phyloP scores from a whole-genome alignment of 1,140 invertebrate genomes.

The Micrasema longulum region DNA sequence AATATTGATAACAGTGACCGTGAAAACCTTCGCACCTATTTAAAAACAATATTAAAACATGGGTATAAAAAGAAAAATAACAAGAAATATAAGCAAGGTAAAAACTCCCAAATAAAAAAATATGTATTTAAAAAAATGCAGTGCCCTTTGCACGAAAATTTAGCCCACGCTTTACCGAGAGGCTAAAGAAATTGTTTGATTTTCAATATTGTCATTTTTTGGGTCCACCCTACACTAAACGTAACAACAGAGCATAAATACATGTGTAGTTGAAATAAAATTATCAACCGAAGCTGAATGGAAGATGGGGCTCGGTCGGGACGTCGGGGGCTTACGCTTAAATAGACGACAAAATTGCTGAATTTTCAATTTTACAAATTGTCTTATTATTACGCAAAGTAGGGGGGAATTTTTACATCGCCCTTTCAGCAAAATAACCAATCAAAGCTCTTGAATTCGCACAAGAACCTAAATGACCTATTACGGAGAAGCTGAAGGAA shows the following conservation, averaged over 20 bases:
- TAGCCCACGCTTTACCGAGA: too few species aligned
- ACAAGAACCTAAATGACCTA: too few species aligned
- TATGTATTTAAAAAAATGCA: too few species aligned
- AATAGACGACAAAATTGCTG: constrained; percentile 53
- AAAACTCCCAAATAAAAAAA: not conserved
- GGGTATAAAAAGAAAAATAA: too few species aligned
- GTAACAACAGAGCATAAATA: constrained; percentile 42
- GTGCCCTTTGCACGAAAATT: too few species aligned
- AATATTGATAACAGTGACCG: too few species aligned
- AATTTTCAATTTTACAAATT: constrained; percentile 55
- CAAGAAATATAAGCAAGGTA: not conserved
- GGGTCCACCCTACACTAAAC: constrained; percentile 19
- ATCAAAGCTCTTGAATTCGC: constrained; percentile 19
- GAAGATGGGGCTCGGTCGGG: constrained; percentile 21
- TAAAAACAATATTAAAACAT: too few species aligned
- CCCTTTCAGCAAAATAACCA: constrained; percentile 31
- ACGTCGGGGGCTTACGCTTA: constrained; percentile 21
- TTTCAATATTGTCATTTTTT: not conserved
- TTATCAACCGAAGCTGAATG: constrained; percentile 44
- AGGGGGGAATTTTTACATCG: constrained; percentile 15
- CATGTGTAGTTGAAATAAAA: constrained; percentile 55
- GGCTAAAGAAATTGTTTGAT: too few species aligned
- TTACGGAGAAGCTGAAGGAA: too few species aligned
- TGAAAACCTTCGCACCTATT: too few species aligned
- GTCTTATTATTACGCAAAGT: constrained; percentile 49